Conservation (phyloP, 2,113 vertebrate genomes). For the Emydocephalus ijimae region DNA sequence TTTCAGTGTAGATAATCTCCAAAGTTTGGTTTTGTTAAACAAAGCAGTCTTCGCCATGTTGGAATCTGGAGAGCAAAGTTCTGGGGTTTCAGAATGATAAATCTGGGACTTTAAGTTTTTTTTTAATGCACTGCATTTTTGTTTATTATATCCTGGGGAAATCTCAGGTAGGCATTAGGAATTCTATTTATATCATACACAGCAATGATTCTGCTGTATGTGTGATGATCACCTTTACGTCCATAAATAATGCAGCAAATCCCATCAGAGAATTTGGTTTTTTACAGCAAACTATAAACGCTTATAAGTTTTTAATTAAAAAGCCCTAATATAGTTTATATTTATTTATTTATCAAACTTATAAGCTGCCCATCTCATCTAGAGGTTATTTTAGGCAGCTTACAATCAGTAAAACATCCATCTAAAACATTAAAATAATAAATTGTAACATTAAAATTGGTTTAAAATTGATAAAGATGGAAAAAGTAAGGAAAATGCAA, state of each 20-base stretch:
- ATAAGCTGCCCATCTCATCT: not conserved
- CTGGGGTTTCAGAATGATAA: not conserved
- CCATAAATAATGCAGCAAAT: not conserved
- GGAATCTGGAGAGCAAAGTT: not conserved
- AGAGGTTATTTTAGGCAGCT: not conserved
- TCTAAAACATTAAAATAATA: not conserved
- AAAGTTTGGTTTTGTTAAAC: not conserved
- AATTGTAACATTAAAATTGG: not conserved
- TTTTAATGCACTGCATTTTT: not conserved
- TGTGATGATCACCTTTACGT: not conserved
- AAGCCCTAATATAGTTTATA: not conserved
- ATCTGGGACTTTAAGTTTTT: not conserved
- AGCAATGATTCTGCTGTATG: not conserved
- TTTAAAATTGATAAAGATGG: not conserved
- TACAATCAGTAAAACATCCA: not conserved
- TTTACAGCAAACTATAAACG: not conserved
- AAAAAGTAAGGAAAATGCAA: not conserved
- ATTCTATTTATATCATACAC: not conserved
- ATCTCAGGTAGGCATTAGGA: not conserved
- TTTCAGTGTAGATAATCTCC: not conserved
- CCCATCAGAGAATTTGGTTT: not conserved
- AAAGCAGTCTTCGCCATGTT: not conserved
- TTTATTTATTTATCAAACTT: not conserved
- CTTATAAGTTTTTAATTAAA: not conserved
- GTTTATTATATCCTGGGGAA: not conserved